Conservation (phyloP, 2,797 vertebrate genomes). For the Lemur catta region DNA sequence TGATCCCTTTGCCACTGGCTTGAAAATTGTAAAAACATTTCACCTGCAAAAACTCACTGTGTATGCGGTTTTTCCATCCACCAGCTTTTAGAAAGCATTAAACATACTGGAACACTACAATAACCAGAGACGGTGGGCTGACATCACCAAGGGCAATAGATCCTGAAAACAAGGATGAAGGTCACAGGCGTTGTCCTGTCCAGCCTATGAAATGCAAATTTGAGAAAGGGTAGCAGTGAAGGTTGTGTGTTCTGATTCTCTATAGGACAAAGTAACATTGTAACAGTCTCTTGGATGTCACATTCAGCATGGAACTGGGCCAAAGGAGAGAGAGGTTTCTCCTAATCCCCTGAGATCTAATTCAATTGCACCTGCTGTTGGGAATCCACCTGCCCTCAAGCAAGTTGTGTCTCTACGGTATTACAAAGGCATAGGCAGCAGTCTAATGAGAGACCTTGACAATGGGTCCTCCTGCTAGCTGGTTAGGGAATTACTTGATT, state of each 20-base stretch:
- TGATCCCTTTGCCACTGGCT: neutral
- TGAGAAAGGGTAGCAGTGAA: neutral
- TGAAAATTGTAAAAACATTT: constrained; percentile 63
- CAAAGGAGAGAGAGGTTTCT: neutral
- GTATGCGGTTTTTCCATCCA: constrained; percentile 60
- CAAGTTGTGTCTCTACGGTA: neutral
- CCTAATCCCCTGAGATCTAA: neutral
- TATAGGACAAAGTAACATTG: neutral
- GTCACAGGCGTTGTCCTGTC: neutral
- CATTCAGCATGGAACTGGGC: neutral
- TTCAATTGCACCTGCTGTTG: neutral
- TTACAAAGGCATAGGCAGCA: neutral
- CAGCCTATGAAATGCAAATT: neutral
- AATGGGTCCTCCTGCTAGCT: neutral
- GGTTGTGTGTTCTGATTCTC: neutral
- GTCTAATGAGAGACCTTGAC: constrained; percentile 19
- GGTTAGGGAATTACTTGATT: constrained; percentile 1
- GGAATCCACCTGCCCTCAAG: neutral
- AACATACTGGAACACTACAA: constrained; percentile 42
- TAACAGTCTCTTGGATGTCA: neutral
- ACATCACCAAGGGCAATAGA: neutral
- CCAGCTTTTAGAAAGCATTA: constrained; percentile 50
- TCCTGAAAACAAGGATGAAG: constrained; percentile 31
- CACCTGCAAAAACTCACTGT: constrained; percentile 55
- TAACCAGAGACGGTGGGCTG: constrained; percentile 35